Evolutionary conservation across 1,140 invertebrate genomes (phyloP), one percentile per base, ranked within the genome.

Genomic region (Scaptomyza montana): DNA sequence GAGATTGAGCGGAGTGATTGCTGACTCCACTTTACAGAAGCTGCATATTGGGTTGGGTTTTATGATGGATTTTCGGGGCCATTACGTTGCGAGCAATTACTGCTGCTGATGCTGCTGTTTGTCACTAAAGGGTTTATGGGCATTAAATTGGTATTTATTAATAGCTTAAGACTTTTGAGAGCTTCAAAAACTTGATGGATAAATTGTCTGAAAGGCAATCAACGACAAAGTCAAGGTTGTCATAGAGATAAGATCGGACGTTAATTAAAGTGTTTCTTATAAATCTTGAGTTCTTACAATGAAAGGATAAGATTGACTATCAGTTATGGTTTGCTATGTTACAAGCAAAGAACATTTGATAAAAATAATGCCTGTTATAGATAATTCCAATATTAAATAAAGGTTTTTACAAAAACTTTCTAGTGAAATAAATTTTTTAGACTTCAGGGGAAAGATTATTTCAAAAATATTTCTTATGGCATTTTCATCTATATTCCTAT

Each of bases 61-160:
- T 54, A 54, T 54, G 55, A 67, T 59, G 63, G 63, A 71, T 65
- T 72, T 72, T 30, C 47, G 47, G 55, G 41, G 63, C 63, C 50
- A 50, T 64, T 64, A 30, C n/a, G 45, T 47, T 45, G 39, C 39
- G 13, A 39, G 55, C 39, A 28, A 57, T 57, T 45, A 39, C 46
- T 47, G 10, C 47, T 41, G 47, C 47, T 19, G 28, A 33, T 28
- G 28, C n/a, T 30, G 50, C 16, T 30, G 9, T 51, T 33, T 41
- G 30, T 51, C 33, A 49, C 46, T 46, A 66, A 55, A 43, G 61
- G 61, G 53, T 25, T 65, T 65, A 65, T 56, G 53, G 45, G 63
- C 60, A 72, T 67, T 60, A 67, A 56, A 72, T 67, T 67, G 65
- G 21, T 72, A 67, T 72, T 67, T 67, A 72, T 72, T 60, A 67